Percentiles rank a stretch among this genome's conserved stretches.
These are phyloP conservation scores for Dicyrtoma fusca DNA, from an alignment of 2,888 invertebrate genomes.

Conservation along the genomic window DNA sequence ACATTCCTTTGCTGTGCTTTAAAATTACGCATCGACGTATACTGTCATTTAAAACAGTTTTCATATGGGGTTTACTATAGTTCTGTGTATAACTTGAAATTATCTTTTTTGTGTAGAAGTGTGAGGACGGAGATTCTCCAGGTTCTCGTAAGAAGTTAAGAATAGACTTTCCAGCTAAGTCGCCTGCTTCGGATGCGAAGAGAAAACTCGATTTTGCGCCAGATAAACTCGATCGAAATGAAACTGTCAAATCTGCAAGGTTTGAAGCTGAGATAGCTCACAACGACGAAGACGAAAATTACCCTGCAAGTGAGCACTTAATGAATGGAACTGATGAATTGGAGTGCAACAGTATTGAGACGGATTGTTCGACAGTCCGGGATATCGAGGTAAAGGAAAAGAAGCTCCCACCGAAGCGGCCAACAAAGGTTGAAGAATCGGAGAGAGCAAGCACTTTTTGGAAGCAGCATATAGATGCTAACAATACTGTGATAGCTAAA, in stretches of 20 bases:
- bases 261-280: neutral
- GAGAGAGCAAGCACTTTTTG: slow-evolving; percentile 64
- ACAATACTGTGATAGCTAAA: slow-evolving; percentile 66
- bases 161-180: slow-evolving; percentile 7
- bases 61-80: neutral
- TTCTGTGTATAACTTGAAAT: neutral
- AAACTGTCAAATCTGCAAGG: neutral
- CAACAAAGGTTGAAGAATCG: slow-evolving; percentile 13
- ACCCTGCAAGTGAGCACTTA: neutral
- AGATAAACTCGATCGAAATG: neutral
- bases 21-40: neutral
- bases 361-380: neutral
- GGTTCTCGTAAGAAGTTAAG: slow-evolving; percentile 21
- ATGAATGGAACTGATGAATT: neutral
- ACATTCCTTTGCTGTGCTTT: slow-evolving; percentile 1
- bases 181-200: slow-evolving; percentile 12
- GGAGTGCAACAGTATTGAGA: too few relatives aligned
- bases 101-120: slow-evolving; percentile 19
- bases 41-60: neutral
- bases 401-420: neutral
- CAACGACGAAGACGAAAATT: neutral
- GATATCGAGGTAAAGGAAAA: neutral
- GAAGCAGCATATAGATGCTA: slow-evolving; percentile 65
- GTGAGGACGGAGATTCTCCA: slow-evolving; percentile 20
- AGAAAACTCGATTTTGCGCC: slow-evolving; percentile 14